These are phyloP conservation scores for Pygathrix nemaeus DNA, from an alignment of 2,113 vertebrate species.

Conservation along the genomic window DNA sequence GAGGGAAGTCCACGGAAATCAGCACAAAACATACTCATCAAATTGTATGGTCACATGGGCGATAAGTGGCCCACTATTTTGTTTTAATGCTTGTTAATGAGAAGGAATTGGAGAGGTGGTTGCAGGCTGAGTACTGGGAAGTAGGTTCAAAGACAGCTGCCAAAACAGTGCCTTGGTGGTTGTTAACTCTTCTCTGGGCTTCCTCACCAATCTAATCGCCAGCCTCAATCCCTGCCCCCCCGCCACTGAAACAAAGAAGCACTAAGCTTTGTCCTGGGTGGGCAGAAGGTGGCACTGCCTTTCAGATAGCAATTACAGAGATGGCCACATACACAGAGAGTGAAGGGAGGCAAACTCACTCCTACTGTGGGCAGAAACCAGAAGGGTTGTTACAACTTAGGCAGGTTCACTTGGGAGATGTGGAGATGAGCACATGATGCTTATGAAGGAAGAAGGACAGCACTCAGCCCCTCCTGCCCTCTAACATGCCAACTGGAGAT, in stretches of 20 bases:
- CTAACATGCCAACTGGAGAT: not conserved
- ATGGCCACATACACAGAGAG: not conserved
- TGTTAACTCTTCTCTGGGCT: not conserved
- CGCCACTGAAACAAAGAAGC: rapidly evolving
- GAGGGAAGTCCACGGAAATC: not conserved
- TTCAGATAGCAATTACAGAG: not conserved
- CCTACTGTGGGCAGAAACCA: not conserved
- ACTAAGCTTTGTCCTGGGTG: too few relatives aligned
- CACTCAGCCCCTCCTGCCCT: not conserved
- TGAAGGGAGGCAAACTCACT: not conserved
- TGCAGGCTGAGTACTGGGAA: not conserved
- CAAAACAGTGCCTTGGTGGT: not conserved
- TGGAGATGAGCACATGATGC: rapidly evolving
- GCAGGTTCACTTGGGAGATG: not conserved
- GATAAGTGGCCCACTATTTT: not conserved
- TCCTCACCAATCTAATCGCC: not conserved
- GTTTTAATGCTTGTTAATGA: not conserved
- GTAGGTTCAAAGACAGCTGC: not conserved
- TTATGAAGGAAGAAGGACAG: not conserved
- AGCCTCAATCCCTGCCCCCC: not conserved
- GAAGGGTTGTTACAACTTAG: not conserved
- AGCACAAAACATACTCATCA: not conserved
- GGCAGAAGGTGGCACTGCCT: not conserved
- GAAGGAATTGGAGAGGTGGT: not conserved
- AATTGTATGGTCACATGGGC: not conserved